Evolutionary conservation across 2,797 vertebrate genomes (phyloP).

Genomic region (Myripristis jacobus): DNA sequence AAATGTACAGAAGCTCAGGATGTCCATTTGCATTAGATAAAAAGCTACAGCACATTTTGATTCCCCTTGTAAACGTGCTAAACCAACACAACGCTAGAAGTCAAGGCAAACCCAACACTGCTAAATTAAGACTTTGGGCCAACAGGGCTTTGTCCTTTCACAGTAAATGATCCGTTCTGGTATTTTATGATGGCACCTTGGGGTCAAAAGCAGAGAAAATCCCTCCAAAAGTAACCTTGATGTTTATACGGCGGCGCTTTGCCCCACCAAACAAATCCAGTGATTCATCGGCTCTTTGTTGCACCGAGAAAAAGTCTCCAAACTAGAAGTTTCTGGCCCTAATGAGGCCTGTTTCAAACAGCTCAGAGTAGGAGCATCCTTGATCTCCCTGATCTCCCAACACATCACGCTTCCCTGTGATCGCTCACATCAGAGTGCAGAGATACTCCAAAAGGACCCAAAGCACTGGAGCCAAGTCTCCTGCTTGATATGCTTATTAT

Average conservation of each 20-base stretch:
- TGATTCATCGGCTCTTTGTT: constrained; percentile 43
- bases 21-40: neutral
- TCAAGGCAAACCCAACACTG: neutral
- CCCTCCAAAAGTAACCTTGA: constrained; percentile 34
- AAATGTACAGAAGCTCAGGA: neutral
- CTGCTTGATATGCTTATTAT: constrained; percentile 63
- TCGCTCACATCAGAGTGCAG: constrained; percentile 69
- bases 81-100: neutral
- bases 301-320: constrained; percentile 61
- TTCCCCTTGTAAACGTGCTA: too few species aligned
- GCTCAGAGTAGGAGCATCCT: constrained; percentile 55
- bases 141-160: neutral
- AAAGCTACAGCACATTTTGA: too few species aligned
- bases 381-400: constrained; percentile 72
- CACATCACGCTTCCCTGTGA: constrained; percentile 72
- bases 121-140: neutral
- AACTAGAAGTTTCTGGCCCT: constrained; percentile 69
- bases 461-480: constrained; percentile 55
- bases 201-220: constrained; percentile 25
- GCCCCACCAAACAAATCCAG: constrained; percentile 35
- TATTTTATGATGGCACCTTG: constrained; percentile 1
- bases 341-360: constrained; percentile 75
- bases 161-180: constrained; percentile 10
- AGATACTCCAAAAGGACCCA: constrained; percentile 55
- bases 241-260: constrained; percentile 44